Conservation (phyloP, 2,888 invertebrate genomes). For the Synanthedon formicaeformis region DNA sequence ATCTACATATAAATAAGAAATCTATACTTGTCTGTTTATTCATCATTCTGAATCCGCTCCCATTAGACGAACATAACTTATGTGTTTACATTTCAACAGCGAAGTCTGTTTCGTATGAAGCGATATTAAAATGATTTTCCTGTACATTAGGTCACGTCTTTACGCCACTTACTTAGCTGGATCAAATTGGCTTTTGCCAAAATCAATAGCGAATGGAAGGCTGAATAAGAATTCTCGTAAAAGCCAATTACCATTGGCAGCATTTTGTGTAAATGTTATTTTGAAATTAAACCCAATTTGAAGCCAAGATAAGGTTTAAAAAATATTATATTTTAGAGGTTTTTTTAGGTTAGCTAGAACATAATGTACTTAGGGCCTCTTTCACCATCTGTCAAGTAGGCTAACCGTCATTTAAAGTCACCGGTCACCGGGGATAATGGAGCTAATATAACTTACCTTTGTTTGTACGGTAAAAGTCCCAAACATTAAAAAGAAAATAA, state of each 20-base stretch:
- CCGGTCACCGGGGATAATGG: too few relatives aligned
- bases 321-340: too few relatives aligned
- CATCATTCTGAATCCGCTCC: constrained; percentile 39
- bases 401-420: too few relatives aligned
- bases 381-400: too few relatives aligned
- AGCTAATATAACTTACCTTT: too few relatives aligned
- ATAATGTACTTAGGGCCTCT: too few relatives aligned
- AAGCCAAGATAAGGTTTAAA: too few relatives aligned
- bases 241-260: not conserved
- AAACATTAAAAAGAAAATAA: too few relatives aligned
- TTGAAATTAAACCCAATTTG: too few relatives aligned
- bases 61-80: constrained; percentile 37
- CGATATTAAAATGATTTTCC: not conserved
- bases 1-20: constrained; percentile 14
- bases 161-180: not conserved
- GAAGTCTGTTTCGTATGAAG: not conserved
- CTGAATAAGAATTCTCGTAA: not conserved
- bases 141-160: not conserved
- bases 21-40: constrained; percentile 40
- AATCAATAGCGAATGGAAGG: not conserved
- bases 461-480: too few relatives aligned
- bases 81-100: constrained; percentile 40
- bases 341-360: too few relatives aligned
- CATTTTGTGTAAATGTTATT: not conserved
- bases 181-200: not conserved